Conservation (phyloP, 2,888 invertebrate genomes). For the Ormyrus labotus region DNA sequence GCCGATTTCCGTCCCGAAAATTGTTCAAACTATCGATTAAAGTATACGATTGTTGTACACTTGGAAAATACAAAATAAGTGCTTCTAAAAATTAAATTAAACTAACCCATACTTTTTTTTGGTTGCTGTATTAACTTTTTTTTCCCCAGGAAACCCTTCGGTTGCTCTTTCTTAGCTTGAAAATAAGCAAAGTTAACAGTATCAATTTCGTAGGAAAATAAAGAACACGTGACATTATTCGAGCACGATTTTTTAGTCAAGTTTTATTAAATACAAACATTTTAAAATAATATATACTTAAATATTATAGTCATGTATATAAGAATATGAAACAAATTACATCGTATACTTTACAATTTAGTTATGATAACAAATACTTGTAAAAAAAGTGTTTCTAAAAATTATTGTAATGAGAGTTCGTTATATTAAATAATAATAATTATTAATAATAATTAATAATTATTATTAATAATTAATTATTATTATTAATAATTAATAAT, state of each 20-base stretch:
- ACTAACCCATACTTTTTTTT: constrained; percentile 37
- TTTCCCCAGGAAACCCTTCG: constrained; percentile 1
- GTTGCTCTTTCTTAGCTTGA: not conserved
- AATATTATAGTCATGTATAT: not conserved
- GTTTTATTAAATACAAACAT: not conserved
- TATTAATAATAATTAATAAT: too few relatives aligned
- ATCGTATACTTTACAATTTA: constrained; percentile 8
- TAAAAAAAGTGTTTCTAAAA: constrained; percentile 7
- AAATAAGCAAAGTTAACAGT: too few relatives aligned
- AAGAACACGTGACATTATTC: too few relatives aligned
- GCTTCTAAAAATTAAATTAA: not conserved
- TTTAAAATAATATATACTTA: not conserved
- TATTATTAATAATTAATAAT: too few relatives aligned
- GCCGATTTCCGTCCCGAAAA: too few relatives aligned
- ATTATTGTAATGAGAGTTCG: not conserved
- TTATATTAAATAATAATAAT: too few relatives aligned
- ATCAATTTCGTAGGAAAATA: too few relatives aligned
- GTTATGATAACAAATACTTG: not conserved
- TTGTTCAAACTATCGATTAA: too few relatives aligned
- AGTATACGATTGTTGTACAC: too few relatives aligned
- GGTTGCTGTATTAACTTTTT: constrained; percentile 22
- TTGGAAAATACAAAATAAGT: too few relatives aligned
- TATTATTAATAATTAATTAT: too few relatives aligned
- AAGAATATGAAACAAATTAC: constrained; percentile 26
- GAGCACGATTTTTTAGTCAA: too few relatives aligned